Evolutionary conservation across 2,888 invertebrate genomes (phyloP).

Genomic region (Meliscaeva auricollis): DNA sequence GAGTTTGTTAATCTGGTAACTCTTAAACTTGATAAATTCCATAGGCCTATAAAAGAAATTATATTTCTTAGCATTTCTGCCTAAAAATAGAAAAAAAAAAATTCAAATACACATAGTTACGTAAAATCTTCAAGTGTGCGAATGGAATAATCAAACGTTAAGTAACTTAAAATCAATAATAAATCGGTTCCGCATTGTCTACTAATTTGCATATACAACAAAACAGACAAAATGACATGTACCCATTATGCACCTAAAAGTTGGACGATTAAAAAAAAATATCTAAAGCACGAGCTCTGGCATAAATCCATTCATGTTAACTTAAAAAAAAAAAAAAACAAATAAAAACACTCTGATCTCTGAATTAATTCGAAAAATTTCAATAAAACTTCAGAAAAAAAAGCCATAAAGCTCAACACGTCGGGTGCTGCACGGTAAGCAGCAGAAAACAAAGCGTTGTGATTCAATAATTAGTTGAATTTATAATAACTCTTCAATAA

Average conservation of each 20-base stretch:
- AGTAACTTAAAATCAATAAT: constrained; percentile 38
- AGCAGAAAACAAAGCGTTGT: neutral
- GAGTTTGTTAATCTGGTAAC: neutral
- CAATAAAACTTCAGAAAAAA: neutral
- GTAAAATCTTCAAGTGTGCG: constrained; percentile 24
- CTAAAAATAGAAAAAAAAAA: neutral
- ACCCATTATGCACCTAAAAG: neutral
- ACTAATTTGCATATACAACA: constrained; percentile 38
- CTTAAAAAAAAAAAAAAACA: neutral
- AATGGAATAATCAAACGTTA: constrained; percentile 48
- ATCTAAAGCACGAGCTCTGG: constrained; percentile 25
- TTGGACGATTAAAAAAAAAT: neutral
- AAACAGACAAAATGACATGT: neutral
- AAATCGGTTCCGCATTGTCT: constrained; percentile 52
- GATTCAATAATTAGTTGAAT: constrained; percentile 7
- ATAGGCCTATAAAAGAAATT: neutral
- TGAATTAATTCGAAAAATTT: constrained; percentile 1
- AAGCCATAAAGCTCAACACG: neutral
- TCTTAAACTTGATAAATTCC: too few species aligned
- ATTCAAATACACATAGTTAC: neutral
- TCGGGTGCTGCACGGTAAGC: neutral
- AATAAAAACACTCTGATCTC: too few species aligned
- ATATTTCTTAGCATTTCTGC: neutral
- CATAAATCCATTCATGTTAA: constrained; percentile 43
- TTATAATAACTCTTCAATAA: neutral